Conservation (phyloP, 2,113 vertebrate genomes). For the Ancistrus triradiatus region DNA sequence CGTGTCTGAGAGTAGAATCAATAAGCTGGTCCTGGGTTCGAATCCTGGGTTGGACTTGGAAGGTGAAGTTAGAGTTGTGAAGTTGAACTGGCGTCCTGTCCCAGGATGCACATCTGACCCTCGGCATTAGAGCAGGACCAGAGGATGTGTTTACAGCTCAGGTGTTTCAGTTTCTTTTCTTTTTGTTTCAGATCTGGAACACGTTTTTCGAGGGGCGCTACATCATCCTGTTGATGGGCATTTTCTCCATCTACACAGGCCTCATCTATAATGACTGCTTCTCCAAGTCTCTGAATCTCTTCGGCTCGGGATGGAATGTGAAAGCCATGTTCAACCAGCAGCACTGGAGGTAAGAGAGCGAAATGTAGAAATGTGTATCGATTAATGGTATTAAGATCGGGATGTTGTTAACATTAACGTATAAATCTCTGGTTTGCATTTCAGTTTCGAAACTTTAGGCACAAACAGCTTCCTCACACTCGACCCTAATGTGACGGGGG, state of each 20-base stretch:
- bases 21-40: too few species aligned
- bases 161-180: neutral
- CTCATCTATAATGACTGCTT: slow-evolving; percentile 98
- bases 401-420: too few species aligned
- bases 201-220: slow-evolving; percentile 93
- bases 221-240: slow-evolving; percentile 91
- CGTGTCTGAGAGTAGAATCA: too few species aligned
- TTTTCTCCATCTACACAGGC: slow-evolving; percentile 95
- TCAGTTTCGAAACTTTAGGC: slow-evolving; percentile 25
- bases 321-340: slow-evolving; percentile 70
- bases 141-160: too few species aligned
- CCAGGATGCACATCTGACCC: too few species aligned
- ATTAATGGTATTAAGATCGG: too few species aligned
- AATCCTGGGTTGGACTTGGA: too few species aligned
- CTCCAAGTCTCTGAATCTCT: slow-evolving; percentile 92
- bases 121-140: too few species aligned
- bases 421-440: neutral
- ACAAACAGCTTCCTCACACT: slow-evolving; percentile 65
- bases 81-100: too few species aligned
- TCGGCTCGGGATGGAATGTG: slow-evolving; percentile 88
- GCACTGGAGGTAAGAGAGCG: slow-evolving; percentile 69
- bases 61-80: too few species aligned
- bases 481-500: slow-evolving; percentile 80
- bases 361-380: too few species aligned
- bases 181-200: slow-evolving; percentile 78